A percentile compares a stretch with the other conserved stretches of the same genome.
phyloP scores from a whole-genome alignment of 1,140 invertebrate species.

The Idris sp. region DNA sequence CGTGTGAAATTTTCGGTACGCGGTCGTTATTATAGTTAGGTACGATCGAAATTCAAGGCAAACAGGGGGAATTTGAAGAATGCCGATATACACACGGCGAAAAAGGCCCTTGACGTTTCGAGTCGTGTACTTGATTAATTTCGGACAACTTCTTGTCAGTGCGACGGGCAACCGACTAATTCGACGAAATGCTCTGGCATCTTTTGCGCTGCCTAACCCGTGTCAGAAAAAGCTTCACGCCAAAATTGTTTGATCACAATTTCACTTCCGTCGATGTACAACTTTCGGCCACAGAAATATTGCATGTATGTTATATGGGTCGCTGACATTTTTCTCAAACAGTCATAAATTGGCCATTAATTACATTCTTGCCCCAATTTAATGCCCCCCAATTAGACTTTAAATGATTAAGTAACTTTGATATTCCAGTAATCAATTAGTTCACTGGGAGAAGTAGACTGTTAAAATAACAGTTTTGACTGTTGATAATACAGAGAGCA shows the following conservation, averaged over 20 bases:
- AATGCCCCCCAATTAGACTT: too few relatives aligned
- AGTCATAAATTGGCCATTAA: too few relatives aligned
- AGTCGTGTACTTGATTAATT: conserved; percentile 59
- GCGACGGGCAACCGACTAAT: conserved; percentile 38
- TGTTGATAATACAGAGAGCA: too few relatives aligned
- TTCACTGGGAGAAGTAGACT: too few relatives aligned
- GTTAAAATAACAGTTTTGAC: too few relatives aligned
- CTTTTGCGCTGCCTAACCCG: conserved; percentile 18
- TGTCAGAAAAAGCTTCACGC: conserved; percentile 39
- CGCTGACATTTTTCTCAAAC: too few relatives aligned
- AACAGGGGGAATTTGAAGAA: conserved; percentile 53
- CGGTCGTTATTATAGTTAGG: conserved; percentile 50
- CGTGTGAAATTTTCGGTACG: conserved; percentile 31
- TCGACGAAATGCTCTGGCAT: conserved; percentile 45
- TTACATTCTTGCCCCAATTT: too few relatives aligned
- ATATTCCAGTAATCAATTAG: too few relatives aligned
- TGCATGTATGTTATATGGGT: too few relatives aligned
- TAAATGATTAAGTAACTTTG: too few relatives aligned
- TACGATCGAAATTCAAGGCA: conserved; percentile 58
- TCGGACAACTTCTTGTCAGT: conserved; percentile 58
- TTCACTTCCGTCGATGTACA: conserved; percentile 1
- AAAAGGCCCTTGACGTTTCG: conserved; percentile 54
- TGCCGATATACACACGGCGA: conserved; percentile 50
- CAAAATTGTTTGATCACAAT: conserved; percentile 34
- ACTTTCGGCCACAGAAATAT: too few relatives aligned